A percentile compares a stretch with the other conserved stretches of the same genome.
Conservation (phyloP, 1,140 invertebrate genomes). For the Calliopsis andreniformis region DNA sequence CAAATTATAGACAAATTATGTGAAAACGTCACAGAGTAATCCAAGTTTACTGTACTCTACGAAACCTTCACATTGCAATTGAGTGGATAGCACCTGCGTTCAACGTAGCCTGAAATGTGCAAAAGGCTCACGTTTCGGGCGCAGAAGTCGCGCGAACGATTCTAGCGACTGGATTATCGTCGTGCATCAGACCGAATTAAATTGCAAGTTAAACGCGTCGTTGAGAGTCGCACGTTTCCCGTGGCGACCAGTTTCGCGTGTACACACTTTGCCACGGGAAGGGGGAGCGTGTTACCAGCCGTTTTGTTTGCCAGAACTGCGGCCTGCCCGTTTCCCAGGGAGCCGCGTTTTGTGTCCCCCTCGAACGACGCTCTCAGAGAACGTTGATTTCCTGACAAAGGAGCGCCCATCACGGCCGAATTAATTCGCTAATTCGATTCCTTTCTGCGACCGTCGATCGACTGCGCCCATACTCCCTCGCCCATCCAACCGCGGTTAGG, state of each 20-base stretch:
- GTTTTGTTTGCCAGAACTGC: slow-evolving; percentile 35
- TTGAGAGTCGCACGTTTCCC: not conserved
- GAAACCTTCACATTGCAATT: too few relatives aligned
- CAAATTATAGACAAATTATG: too few relatives aligned
- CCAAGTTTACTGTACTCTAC: too few relatives aligned
- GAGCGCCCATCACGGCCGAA: slow-evolving; percentile 4
- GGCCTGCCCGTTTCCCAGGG: slow-evolving; percentile 20
- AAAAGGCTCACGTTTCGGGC: not conserved
- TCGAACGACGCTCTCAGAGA: slow-evolving; percentile 3
- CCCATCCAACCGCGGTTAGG: not conserved
- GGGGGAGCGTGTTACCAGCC: not conserved
- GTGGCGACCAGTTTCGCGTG: not conserved
- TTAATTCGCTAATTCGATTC: slow-evolving; percentile 37
- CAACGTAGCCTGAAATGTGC: too few relatives aligned
- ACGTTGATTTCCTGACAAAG: slow-evolving; percentile 10
- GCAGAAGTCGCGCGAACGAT: not conserved
- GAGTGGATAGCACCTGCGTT: too few relatives aligned
- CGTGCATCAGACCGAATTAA: not conserved
- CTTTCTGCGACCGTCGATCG: slow-evolving; percentile 24
- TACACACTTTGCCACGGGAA: not conserved
- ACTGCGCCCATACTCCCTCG: slow-evolving; percentile 1
- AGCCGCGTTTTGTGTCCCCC: not conserved
- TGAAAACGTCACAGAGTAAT: too few relatives aligned
- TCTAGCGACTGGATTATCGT: slow-evolving; percentile 32
- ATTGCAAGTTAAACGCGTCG: slow-evolving; percentile 38